A percentile compares a stretch with the other conserved stretches of the same genome.
Conservation (phyloP, 64 coral and sea anemone genomes). For the Montipora foliosa region DNA sequence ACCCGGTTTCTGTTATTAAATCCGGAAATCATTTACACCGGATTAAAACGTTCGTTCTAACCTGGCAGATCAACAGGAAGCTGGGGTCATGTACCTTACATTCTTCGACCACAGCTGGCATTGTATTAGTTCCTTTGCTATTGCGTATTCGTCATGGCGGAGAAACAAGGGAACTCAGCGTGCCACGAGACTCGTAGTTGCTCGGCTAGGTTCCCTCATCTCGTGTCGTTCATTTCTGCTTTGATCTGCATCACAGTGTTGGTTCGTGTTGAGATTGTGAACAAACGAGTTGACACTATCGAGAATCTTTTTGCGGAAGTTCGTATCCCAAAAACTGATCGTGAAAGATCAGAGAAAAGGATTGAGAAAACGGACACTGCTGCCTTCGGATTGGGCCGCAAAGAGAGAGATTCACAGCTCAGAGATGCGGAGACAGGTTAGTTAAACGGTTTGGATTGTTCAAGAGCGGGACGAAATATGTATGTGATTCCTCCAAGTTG, state of each 20-base stretch:
- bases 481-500: no score
- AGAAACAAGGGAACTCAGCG: not conserved
- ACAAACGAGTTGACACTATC: not conserved
- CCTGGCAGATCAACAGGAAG: no score
- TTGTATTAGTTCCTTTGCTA: no score
- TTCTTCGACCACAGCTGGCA: no score
- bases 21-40: no score
- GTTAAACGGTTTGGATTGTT: no score
- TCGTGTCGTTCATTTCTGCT: not conserved
- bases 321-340: not conserved
- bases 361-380: not conserved
- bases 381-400: not conserved
- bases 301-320: not conserved
- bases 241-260: conserved; percentile 13
- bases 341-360: not conserved
- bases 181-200: not conserved
- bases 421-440: not conserved
- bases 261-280: conserved; percentile 33
- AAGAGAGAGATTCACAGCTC: not conserved
- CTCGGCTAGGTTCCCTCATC: not conserved
- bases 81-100: no score
- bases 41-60: no score
- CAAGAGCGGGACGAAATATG: no score
- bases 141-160: not conserved
- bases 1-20: no score